Percentiles rank a stretch among this genome's conserved stretches.
Conservation (phyloP, 2,888 invertebrate species). For the Euspilapteryx auroguttella region DNA sequence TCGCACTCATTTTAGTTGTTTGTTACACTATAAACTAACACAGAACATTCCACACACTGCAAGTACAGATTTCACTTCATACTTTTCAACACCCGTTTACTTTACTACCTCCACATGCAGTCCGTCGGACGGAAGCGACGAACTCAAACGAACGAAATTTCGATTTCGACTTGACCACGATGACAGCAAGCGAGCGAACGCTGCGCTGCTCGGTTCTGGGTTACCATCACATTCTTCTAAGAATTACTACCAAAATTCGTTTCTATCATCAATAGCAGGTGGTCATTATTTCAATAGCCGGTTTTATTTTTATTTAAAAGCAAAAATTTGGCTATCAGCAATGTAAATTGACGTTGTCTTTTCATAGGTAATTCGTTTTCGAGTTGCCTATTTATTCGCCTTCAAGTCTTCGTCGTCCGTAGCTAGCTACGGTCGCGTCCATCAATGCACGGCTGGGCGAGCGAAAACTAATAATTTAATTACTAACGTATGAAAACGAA, state of each 20-base stretch:
- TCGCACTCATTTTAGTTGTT: conserved; percentile 54
- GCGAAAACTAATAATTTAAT: no score
- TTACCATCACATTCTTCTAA: not conserved
- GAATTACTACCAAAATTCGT: not conserved
- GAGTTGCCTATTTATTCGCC: no score
- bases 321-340: no score
- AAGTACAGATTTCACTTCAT: conserved; percentile 56
- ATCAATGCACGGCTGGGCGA: no score
- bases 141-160: conserved; percentile 19
- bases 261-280: not conserved
- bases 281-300: no score
- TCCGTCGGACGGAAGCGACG: conserved; percentile 42
- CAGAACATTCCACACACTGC: conserved; percentile 59
- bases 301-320: no score
- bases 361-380: no score
- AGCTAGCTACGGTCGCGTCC: no score
- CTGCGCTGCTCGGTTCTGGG: no score
- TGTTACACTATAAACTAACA: conserved; percentile 52
- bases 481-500: no score
- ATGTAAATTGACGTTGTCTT: no score
- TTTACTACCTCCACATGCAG: conserved; percentile 43
- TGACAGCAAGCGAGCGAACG: not conserved
- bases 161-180: not conserved
- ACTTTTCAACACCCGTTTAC: conserved; percentile 58
- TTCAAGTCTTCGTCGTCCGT: no score